Evolutionary conservation across 2,888 invertebrate species (phyloP).

Genomic region (Apocheima hispidaria): DNA sequence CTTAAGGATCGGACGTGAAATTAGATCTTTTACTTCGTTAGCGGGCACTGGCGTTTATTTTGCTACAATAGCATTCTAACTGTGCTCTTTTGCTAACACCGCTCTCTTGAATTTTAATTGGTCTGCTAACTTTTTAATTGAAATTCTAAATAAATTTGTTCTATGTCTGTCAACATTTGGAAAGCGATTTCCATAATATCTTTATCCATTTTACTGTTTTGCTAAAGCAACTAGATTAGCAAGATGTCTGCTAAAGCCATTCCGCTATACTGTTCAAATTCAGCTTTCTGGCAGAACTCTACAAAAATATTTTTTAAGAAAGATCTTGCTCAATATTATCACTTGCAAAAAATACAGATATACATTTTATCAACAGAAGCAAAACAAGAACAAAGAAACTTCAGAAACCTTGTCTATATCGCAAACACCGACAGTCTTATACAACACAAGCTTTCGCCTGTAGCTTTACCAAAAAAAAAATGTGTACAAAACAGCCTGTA

Average conservation of each 20-base stretch:
- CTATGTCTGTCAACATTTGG: conserved; percentile 67
- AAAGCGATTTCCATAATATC: conserved; percentile 55
- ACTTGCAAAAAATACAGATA: too few relatives aligned
- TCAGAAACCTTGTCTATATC: background rate
- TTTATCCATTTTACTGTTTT: conserved; percentile 20
- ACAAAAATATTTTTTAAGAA: too few relatives aligned
- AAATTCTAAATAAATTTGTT: conserved; percentile 53
- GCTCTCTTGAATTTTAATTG: conserved; percentile 68
- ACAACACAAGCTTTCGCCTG: too few relatives aligned
- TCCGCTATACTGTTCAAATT: background rate
- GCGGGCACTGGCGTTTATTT: conserved; percentile 56
- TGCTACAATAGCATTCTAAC: conserved; percentile 60
- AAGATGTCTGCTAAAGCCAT: background rate
- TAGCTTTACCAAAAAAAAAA: too few relatives aligned
- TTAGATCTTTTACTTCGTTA: conserved; percentile 55
- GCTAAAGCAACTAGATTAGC: conserved; percentile 10
- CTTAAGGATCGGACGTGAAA: conserved; percentile 43
- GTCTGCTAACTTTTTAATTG: conserved; percentile 69
- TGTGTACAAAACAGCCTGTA: too few relatives aligned
- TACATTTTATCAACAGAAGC: too few relatives aligned
- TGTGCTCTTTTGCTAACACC: conserved; percentile 56
- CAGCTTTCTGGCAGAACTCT: background rate
- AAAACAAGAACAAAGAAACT: too few relatives aligned
- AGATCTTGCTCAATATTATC: too few relatives aligned
- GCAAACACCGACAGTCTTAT: background rate